A percentile compares a stretch with the other conserved stretches of the same genome.
Evolutionary conservation across 2,797 vertebrate species (phyloP).

Genomic region (Amblyopsis hoosieri): DNA sequence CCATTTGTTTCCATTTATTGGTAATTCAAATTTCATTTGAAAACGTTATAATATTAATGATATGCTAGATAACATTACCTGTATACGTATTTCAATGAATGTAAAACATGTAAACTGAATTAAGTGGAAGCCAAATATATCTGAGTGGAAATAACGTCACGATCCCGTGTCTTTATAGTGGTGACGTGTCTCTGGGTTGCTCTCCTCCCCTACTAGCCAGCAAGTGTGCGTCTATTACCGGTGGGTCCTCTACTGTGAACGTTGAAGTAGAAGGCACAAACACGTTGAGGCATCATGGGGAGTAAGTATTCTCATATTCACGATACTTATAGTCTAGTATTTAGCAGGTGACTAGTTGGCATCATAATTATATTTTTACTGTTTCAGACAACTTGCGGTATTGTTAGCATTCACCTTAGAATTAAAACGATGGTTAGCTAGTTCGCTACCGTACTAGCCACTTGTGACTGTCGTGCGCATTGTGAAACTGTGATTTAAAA

Average conservation of each 20-base stretch:
- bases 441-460: slow-evolving; percentile 7
- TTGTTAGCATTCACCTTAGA: slow-evolving; percentile 14
- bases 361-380: not conserved
- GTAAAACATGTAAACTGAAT: too few relatives aligned
- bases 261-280: slow-evolving; percentile 9
- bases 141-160: not conserved
- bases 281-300: slow-evolving; percentile 61
- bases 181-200: slow-evolving; percentile 68
- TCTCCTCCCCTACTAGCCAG: slow-evolving; percentile 12
- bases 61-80: too few relatives aligned
- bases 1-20: too few relatives aligned
- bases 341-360: accelerated
- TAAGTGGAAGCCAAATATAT: not conserved
- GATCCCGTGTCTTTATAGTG: slow-evolving; percentile 38
- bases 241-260: slow-evolving; percentile 1
- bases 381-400: slow-evolving; percentile 33
- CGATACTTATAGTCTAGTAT: not conserved
- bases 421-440: slow-evolving; percentile 30
- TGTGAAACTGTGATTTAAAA: not conserved
- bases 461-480: not conserved
- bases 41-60: too few relatives aligned
- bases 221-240: too few relatives aligned
- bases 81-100: too few relatives aligned
- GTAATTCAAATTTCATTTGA: too few relatives aligned
- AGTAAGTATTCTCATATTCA: slow-evolving; percentile 60